These are phyloP conservation scores for Thunnus thynnus DNA, from an alignment of 2,113 vertebrate genomes.

Conservation along the genomic window DNA sequence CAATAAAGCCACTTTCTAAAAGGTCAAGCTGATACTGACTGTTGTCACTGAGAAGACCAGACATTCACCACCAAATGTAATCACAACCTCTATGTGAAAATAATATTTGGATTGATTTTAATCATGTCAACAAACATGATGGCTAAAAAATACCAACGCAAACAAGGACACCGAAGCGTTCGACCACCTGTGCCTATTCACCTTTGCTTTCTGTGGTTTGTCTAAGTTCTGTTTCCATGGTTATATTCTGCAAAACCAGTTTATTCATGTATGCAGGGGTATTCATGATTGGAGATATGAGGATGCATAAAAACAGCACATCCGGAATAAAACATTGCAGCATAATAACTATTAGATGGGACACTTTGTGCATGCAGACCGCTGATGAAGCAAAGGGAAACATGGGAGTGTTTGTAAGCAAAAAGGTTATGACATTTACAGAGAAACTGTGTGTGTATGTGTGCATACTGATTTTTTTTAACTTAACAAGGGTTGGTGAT, in stretches of 20 bases:
- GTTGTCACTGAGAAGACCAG: conserved; percentile 41
- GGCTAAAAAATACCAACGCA: conserved; percentile 27
- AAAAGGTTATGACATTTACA: conserved; percentile 31
- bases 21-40: conserved; percentile 62
- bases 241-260: conserved; percentile 39
- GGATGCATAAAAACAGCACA: conserved; percentile 52
- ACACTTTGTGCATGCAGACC: conserved; percentile 12
- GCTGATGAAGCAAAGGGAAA: conserved; percentile 19
- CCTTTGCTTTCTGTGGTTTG: conserved; percentile 39
- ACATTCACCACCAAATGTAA: conserved; percentile 49
- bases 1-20: conserved; percentile 65
- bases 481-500: not conserved
- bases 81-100: conserved; percentile 15
- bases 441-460: not conserved
- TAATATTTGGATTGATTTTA: conserved; percentile 28
- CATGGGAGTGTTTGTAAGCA: conserved; percentile 30
- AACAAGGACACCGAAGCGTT: conserved; percentile 26
- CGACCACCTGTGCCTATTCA: conserved; percentile 62
- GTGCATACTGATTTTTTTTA: not conserved
- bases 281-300: conserved; percentile 56
- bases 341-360: conserved; percentile 18
- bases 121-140: conserved; percentile 32
- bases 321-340: conserved; percentile 31
- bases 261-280: conserved; percentile 64
- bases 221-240: conserved; percentile 69